phyloP scores from a whole-genome alignment of 2,113 vertebrate species.

The Thamnophis sirtalis region DNA sequence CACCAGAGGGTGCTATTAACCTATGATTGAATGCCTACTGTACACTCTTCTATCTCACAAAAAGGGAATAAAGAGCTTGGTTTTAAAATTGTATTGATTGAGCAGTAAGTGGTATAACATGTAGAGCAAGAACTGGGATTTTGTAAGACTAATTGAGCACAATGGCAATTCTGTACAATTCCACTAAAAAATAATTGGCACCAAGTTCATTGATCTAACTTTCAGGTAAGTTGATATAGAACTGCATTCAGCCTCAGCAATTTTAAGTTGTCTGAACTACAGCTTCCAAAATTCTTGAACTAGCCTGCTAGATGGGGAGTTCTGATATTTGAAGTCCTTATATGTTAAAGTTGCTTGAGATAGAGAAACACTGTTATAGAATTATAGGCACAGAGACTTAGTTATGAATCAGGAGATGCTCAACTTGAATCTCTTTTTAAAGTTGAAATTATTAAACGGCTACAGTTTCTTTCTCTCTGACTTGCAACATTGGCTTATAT shows the following conservation, averaged over 20 bases:
- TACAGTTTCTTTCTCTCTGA: not conserved
- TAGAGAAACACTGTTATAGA: not conserved
- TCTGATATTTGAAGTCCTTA: not conserved
- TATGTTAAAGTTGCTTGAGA: not conserved
- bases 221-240: not conserved
- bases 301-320: not conserved
- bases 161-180: not conserved
- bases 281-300: not conserved
- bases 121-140: not conserved
- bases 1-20: conserved; percentile 3
- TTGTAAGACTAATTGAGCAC: not conserved
- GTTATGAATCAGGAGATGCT: not conserved
- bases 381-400: not conserved
- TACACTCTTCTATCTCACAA: not conserved
- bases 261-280: not conserved
- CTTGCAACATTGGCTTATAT: not conserved
- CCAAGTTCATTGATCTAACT: not conserved
- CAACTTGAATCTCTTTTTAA: not conserved
- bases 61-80: not conserved
- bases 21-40: not conserved
- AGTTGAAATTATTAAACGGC: not conserved
- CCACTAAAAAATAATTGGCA: not conserved
- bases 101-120: not conserved
- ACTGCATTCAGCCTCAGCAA: not conserved
- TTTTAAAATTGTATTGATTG: not conserved